Base-by-base conservation (phyloP, 2,113 vertebrate genomes). In the Onychostoma macrolepis region DNA sequence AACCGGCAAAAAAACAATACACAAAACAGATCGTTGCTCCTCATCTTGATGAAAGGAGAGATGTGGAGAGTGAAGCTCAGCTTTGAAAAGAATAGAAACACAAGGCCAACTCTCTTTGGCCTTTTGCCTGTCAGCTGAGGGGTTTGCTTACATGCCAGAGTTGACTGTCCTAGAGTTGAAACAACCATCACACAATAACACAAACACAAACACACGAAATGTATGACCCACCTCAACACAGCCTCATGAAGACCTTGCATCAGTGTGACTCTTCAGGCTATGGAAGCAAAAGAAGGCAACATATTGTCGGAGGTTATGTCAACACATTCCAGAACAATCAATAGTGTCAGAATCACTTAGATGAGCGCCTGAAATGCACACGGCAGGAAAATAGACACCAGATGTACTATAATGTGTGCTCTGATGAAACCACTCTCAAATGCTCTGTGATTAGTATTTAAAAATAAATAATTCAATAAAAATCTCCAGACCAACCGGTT, bases 1-100 rank as follows among this genome's bases (percentile, higher is more conserved):
- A 93, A 92, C 87, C 89, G 80, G 86, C 88, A 91, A 69, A 24
- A 69, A 38, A 80, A 79, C 72, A 93, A 93, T 88, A 92, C 79
- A 91, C 88, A 71, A 89, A 89, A 86, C 26, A 85, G 91, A 91
- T 86, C 87, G 82, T 15, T 2, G 88, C 88, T 91, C 92, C 94
- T 93, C 92, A 93, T 94, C 90, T 89, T 26, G 90, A 92, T 93
- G 89, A 94, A 93, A 95, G 91, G 91, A 89, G 90, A 93, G 91
- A 92, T 90, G 91, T 91, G 90, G 89, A 91, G 88, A 77, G 56
- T 61, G 56, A n/a, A 61, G 56, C 56, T 61, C 56, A 61, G 90
- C 92, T 93, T 93, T 92, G 86, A 92, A 87, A 93, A 91, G 88
- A 94, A 88, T 91, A 75, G 17, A 78, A 78, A 81, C 92, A 89